Evolutionary conservation across 2,113 vertebrate genomes (phyloP).

Genomic region (Phrynosoma platyrhinos): DNA sequence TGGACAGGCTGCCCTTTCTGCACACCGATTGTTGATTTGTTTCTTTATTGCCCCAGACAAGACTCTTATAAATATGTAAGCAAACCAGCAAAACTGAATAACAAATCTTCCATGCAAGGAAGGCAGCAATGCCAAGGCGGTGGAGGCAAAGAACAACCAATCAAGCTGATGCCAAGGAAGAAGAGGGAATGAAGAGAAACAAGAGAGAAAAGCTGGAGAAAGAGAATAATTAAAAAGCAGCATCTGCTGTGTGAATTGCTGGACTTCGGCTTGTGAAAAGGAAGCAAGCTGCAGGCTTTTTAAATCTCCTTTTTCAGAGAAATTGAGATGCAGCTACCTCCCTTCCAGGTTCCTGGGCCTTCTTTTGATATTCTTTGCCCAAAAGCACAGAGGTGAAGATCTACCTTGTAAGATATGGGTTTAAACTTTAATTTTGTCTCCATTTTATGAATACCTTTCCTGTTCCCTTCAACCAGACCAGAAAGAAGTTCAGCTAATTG

Average conservation of each 20-base stretch:
- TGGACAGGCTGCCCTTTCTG: neutral
- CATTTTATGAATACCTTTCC: neutral
- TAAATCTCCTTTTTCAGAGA: neutral
- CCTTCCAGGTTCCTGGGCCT: neutral
- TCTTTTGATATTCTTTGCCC: constrained; percentile 27
- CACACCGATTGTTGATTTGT: neutral
- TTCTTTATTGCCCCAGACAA: constrained; percentile 32
- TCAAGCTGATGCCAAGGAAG: constrained; percentile 29
- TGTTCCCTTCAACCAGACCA: constrained; percentile 8
- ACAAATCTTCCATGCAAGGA: constrained; percentile 24
- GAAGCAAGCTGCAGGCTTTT: neutral
- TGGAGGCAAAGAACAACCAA: constrained; percentile 18
- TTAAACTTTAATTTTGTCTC: constrained; percentile 27
- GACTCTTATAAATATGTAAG: constrained; percentile 54
- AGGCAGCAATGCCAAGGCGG: constrained; percentile 7
- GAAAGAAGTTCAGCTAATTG: neutral
- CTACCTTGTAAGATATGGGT: constrained; percentile 24
- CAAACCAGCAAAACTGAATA: constrained; percentile 48
- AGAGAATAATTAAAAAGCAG: constrained; percentile 41
- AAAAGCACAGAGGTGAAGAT: constrained; percentile 4
- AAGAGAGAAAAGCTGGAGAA: constrained; percentile 17
- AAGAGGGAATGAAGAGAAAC: constrained; percentile 38
- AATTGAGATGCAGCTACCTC: neutral
- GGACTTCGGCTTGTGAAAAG: constrained; percentile 29
- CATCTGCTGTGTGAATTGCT: constrained; percentile 30